phyloP scores from a whole-genome alignment of 2,797 vertebrate species.

The Micrastur ruficollis region DNA sequence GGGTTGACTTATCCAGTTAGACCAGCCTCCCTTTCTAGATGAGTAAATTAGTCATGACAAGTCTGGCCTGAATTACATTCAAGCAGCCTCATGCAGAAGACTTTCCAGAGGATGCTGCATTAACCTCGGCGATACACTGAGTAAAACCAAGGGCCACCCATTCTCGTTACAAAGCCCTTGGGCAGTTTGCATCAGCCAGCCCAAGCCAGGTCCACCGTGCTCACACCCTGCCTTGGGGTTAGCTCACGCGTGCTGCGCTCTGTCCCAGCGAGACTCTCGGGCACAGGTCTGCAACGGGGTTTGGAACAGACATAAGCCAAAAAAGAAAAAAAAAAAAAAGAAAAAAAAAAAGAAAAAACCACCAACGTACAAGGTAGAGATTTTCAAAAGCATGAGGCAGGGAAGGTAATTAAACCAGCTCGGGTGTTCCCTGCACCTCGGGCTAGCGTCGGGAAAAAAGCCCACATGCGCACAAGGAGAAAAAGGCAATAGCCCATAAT shows the following conservation, averaged over 20 bases:
- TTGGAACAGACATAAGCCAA: neutral
- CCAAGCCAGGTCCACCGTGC: neutral
- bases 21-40: neutral
- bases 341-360: too few relatives aligned
- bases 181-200: neutral
- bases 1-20: neutral
- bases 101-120: neutral
- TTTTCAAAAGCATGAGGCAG: neutral
- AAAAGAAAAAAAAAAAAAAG: fast-evolving
- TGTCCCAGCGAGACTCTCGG: fast-evolving
- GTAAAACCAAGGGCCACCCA: neutral
- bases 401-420: neutral
- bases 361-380: neutral
- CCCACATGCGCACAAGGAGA: neutral
- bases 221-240: neutral
- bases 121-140: fast-evolving
- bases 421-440: slow-evolving; percentile 5
- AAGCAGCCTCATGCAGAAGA: neutral
- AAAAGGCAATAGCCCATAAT: slow-evolving; percentile 66
- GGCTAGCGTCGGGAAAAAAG: neutral
- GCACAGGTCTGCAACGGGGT: fast-evolving
- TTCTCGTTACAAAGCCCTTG: neutral
- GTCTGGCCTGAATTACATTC: fast-evolving
- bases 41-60: neutral
- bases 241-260: fast-evolving